Evolutionary conservation across 2,797 vertebrate species (phyloP).

Genomic region (Sarcoramphus papa): DNA sequence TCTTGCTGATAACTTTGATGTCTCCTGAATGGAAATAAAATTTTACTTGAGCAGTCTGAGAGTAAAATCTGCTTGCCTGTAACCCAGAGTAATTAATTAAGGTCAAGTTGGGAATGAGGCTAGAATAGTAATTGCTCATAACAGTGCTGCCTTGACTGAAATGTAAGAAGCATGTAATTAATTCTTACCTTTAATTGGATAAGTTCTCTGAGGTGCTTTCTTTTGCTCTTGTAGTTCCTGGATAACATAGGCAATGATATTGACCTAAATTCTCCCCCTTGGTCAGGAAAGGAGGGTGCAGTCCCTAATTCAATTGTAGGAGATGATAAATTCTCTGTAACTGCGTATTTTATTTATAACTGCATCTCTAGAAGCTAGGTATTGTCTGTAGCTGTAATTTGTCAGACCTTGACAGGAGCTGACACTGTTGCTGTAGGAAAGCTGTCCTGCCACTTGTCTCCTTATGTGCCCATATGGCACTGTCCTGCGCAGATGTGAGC

Average conservation of each 20-base stretch:
- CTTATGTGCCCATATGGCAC: not conserved
- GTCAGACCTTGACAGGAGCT: not conserved
- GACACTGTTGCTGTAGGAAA: not conserved
- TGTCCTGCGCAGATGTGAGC: not conserved
- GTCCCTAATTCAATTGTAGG: not conserved
- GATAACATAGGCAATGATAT: not conserved
- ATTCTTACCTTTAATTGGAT: conserved; percentile 13
- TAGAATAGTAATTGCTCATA: not conserved
- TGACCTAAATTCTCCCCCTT: not conserved
- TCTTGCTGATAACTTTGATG: not conserved
- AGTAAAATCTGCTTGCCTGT: not conserved
- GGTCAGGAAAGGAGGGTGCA: not conserved
- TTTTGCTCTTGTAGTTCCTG: not conserved
- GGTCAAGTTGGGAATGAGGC: not conserved
- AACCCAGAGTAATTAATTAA: not conserved
- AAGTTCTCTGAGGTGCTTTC: not conserved
- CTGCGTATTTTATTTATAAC: not conserved
- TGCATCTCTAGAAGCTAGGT: not conserved
- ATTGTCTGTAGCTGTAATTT: not conserved
- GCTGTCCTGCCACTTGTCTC: not conserved
- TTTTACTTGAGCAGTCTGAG: not conserved
- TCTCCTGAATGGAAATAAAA: not conserved
- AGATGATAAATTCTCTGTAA: not conserved
- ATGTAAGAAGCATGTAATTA: not conserved
- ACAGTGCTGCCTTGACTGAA: not conserved